Base-by-base conservation (phyloP, 2,797 vertebrate species). In the Enteromius mattozi region DNA sequence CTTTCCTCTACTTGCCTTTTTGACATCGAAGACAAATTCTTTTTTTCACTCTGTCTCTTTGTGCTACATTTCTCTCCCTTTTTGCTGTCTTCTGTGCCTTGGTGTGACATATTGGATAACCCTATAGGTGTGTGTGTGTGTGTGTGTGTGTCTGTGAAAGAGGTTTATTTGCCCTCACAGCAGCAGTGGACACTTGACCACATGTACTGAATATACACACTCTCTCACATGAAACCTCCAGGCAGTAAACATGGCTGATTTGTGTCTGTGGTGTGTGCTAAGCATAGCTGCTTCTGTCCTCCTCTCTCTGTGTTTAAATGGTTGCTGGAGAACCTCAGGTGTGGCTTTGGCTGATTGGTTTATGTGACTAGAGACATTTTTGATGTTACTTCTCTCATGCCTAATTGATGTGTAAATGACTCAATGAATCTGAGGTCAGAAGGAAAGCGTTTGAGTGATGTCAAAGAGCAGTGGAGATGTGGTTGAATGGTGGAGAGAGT, bases 1-100 rank as follows among this genome's bases (percentile, higher is more conserved):
- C 17, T 47, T 78, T 21, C 8, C 45, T 80, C 21, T 27, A 59
- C 63, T 42, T 13, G 49, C 35, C 19, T 70, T 70, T 83, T 59
- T 47, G 40, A 61, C 40, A 82, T 72, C 0, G 3, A 13, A 40
- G 63, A 27, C 42, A 54, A n/a, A 69, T 56, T 85, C 9, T 76
- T 75, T 66, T 47, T 76, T 75, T 81, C n/a, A 54, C 27, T 70
- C 70, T 69, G 12, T 68, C 37, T 80, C 85, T 65, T 37, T 81
- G 68, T 83, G 56, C 16, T 78, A 59, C 19, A 37, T 80, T 65
- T 59, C 40, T 68, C 7, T 35, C 42, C 30, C 16, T 63, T 74
- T 70, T 83, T 72, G 56, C 71, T 76, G 14, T 87, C 42, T 66
- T 79, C 63, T 84, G 78, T 47, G 81, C 80, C 90, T 91, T 56